These are phyloP conservation scores for Acanthopleura granulata DNA, from an alignment of 2,888 invertebrate genomes.

Conservation along the genomic window DNA sequence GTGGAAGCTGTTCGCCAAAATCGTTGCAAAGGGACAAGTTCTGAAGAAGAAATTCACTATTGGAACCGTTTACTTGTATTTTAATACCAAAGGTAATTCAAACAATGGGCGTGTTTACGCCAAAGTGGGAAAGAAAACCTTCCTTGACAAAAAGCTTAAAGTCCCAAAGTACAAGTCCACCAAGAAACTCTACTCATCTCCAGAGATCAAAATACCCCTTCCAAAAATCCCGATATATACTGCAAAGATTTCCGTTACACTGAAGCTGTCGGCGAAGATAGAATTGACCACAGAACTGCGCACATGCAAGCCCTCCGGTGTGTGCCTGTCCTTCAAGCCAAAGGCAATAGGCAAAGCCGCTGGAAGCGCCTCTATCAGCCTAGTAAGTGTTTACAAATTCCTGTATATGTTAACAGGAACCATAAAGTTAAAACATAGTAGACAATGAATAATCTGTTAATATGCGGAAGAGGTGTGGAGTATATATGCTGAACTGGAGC, in stretches of 20 bases:
- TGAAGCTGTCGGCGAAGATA: not conserved
- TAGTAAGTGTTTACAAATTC: not conserved
- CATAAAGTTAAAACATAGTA: too few species aligned
- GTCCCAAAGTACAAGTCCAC: not conserved
- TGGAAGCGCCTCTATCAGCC: not conserved
- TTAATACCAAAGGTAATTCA: not conserved
- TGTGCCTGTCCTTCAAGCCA: not conserved
- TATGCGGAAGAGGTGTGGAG: too few species aligned
- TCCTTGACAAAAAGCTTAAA: not conserved
- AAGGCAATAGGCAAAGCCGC: not conserved
- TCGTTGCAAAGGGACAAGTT: not conserved
- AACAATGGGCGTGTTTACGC: not conserved
- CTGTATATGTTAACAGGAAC: not conserved
- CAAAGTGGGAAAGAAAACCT: not conserved
- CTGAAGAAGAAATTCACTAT: conserved; percentile 4
- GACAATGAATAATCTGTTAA: too few species aligned
- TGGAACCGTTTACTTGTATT: not conserved
- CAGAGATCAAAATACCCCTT: not conserved
- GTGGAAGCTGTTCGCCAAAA: not conserved
- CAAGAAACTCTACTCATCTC: not conserved
- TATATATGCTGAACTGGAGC: too few species aligned
- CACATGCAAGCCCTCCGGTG: not conserved
- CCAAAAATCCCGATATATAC: not conserved
- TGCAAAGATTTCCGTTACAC: not conserved
- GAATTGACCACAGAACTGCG: not conserved